Percentiles rank a stretch among this genome's conserved stretches.
Evolutionary conservation across 2,113 vertebrate species (phyloP).

Genomic region (Hyaena hyaena): DNA sequence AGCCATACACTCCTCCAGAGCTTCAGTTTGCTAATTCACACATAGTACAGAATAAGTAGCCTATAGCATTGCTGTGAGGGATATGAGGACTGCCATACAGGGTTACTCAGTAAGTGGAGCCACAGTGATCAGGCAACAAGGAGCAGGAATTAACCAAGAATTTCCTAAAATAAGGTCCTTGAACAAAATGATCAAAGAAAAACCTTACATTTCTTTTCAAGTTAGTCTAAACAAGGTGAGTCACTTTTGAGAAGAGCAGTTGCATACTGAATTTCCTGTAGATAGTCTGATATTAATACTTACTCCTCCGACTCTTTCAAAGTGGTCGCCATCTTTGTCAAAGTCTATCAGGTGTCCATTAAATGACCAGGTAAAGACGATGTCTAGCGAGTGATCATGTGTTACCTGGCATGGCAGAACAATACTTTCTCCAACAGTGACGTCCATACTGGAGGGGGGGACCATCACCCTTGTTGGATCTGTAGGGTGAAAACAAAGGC

Average conservation of each 20-base stretch:
- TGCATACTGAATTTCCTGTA: fast-evolving
- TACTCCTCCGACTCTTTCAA: conserved; percentile 98
- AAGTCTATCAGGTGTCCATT: conserved; percentile 97
- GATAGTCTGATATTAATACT: conserved; percentile 83
- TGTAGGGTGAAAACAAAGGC: conserved; percentile 77
- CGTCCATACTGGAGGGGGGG: conserved; percentile 93
- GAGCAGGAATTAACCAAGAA: neutral
- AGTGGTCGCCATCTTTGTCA: conserved; percentile 95
- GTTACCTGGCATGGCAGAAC: conserved; percentile 97
- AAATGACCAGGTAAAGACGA: conserved; percentile 97
- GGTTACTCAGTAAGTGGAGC: neutral
- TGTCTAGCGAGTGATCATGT: conserved; percentile 95
- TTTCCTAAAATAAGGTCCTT: neutral
- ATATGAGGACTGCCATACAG: neutral
- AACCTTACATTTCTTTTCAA: neutral
- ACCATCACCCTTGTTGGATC: conserved; percentile 95
- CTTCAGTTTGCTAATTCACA: neutral
- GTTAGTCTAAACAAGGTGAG: neutral
- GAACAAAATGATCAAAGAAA: neutral
- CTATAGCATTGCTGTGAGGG: neutral
- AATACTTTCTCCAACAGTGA: conserved; percentile 97
- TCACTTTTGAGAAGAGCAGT: neutral
- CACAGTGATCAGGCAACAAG: neutral
- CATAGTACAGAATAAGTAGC: neutral
- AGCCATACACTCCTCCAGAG: neutral